These are phyloP conservation scores for Nestor notabilis DNA, from an alignment of 2,113 vertebrate species.

Conservation along the genomic window DNA sequence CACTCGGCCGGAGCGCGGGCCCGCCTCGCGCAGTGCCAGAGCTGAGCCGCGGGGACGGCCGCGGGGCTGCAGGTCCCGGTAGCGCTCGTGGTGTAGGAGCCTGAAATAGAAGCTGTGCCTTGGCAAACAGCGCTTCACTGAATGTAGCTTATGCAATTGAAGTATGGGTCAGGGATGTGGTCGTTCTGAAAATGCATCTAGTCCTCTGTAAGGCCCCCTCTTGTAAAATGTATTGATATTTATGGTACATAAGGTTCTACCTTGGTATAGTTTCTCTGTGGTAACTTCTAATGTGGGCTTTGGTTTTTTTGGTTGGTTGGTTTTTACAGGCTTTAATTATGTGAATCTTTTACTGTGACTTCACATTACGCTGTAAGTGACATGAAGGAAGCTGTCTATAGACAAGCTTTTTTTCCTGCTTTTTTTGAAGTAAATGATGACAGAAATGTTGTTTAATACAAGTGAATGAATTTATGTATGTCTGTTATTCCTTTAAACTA, in stretches of 20 bases:
- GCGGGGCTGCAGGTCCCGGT: not conserved
- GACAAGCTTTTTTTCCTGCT: not conserved
- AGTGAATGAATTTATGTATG: too few species aligned
- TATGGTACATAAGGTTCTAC: too few species aligned
- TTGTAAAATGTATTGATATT: not conserved
- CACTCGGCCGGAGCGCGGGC: not conserved
- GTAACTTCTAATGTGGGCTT: not conserved
- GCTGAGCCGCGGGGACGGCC: not conserved
- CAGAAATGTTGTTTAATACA: not conserved
- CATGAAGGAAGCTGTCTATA: fast-evolving
- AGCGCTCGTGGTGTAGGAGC: not conserved
- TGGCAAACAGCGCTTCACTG: not conserved
- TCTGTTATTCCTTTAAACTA: not conserved
- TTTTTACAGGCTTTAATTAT: not conserved
- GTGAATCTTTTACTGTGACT: not conserved
- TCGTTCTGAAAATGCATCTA: not conserved
- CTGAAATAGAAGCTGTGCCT: not conserved
- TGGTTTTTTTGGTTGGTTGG: fast-evolving
- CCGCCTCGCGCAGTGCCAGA: not conserved
- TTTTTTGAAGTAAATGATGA: not conserved
- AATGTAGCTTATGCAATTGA: fast-evolving
- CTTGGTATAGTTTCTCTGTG: fast-evolving
- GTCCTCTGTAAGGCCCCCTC: fast-evolving
- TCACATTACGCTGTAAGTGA: not conserved
- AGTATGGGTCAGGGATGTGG: fast-evolving